Conservation (phyloP, 2,888 invertebrate species). For the Serripes groenlandicus region DNA sequence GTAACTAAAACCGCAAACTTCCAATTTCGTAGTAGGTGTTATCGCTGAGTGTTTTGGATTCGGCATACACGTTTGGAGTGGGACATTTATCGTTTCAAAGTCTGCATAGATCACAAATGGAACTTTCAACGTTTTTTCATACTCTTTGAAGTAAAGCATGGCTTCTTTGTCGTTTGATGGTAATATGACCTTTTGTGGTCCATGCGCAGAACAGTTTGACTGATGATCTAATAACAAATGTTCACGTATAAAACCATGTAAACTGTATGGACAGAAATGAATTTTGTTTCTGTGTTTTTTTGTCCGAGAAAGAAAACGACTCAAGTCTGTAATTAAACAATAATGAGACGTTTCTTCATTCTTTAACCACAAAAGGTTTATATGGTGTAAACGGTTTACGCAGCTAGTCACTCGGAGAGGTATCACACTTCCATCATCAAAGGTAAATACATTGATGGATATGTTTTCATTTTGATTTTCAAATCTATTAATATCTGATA, state of each 20-base stretch:
- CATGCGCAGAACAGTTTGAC: constrained; percentile 35
- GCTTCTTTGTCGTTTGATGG: constrained; percentile 15
- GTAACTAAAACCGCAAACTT: constrained; percentile 45
- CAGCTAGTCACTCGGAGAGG: constrained; percentile 52
- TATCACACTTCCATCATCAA: constrained; percentile 43
- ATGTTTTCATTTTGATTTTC: constrained; percentile 36
- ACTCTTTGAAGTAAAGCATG: constrained; percentile 50
- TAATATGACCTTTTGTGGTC: constrained; percentile 38
- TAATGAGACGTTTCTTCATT: constrained; percentile 49
- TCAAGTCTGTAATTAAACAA: constrained; percentile 57
- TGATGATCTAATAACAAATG: constrained; percentile 29
- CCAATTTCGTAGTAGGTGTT: constrained; percentile 33
- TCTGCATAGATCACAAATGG: constrained; percentile 58
- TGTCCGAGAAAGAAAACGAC: constrained; percentile 53
- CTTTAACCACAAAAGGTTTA: constrained; percentile 55
- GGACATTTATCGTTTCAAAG: constrained; percentile 43
- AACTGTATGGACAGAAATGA: constrained; percentile 40
- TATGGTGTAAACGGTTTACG: constrained; percentile 31
- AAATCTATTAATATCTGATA: constrained; percentile 21
- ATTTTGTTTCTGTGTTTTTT: constrained; percentile 12
- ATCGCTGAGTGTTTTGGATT: constrained; percentile 42
- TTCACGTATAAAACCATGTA: constrained; percentile 41
- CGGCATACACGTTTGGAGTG: constrained; percentile 41
- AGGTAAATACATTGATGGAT: constrained; percentile 59
- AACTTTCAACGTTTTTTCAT: constrained; percentile 42